Base-by-base conservation (phyloP, 2,797 vertebrate species). In the Sarcoramphus papa region DNA sequence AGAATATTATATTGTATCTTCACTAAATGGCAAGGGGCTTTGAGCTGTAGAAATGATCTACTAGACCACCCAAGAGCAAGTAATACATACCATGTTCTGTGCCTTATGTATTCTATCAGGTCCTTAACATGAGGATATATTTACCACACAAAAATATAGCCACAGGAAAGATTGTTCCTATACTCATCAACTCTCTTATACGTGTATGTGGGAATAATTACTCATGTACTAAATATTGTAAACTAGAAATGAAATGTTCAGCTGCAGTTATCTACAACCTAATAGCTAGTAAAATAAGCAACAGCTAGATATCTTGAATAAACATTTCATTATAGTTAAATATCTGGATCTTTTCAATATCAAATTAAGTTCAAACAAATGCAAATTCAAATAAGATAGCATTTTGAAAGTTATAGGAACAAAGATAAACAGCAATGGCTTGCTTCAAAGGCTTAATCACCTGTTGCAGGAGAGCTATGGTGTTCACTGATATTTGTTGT, bases 391-490 rank as follows among this genome's bases (percentile, higher is more conserved):
- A 85, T 68, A 76, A 91, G 54, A 75, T 13, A 83, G 6, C 20
- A 89, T 70, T 95, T 95, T 37, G 84, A 91, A 97, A 90, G 45
- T 16, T 72, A 69, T 19, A 82, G 86, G 70, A 54, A 78, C 27
- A 62, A 59, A 92, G n/a, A 93, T 19, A 89, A 84, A 56, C 40
- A 92, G 23, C 5, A 92, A 68, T 2, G 4, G 28, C 57, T 95
- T 96, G 87, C 70, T 93, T 95, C 85, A 84, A 94, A 97, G 73
- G 30, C 69, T 35, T 93, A 88, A 88, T 93, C 94, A 96, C 92
- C 53, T 96, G 75, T 91, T 97, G 88, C 94, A 96, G 87, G 89
- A 95, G 91, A 97, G 85, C 90, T 95, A 73, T 63, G 48, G 7
- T 74, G 68, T 92, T 93, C 20, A 47, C 40, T 96, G 70, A 83